Evolutionary conservation across 2,888 invertebrate genomes (phyloP).

Genomic region (Nymphalis c-album): DNA sequence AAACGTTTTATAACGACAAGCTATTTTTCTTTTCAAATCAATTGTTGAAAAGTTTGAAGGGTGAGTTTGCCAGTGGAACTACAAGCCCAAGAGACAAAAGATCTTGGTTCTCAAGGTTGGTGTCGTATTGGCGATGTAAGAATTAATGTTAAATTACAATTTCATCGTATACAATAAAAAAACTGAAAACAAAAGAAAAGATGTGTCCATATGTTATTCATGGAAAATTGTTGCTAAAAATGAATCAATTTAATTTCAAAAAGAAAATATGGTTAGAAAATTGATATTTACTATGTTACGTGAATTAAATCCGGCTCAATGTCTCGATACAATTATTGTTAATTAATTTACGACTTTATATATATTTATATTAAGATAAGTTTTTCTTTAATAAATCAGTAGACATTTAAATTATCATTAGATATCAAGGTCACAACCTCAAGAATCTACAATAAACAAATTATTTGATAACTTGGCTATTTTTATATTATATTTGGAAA

Average conservation of each 20-base stretch:
- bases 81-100: too few relatives aligned
- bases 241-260: background rate
- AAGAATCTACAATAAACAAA: slow-evolving; percentile 26
- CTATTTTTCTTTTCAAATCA: too few relatives aligned
- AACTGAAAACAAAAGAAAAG: too few relatives aligned
- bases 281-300: background rate
- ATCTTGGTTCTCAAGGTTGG: too few relatives aligned
- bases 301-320: background rate
- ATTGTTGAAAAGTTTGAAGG: too few relatives aligned
- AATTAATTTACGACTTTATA: slow-evolving; percentile 6
- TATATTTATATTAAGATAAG: background rate
- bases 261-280: background rate
- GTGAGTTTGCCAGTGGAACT: too few relatives aligned
- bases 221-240: too few relatives aligned
- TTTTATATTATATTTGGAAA: background rate
- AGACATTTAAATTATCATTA: slow-evolving; percentile 7
- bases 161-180: too few relatives aligned
- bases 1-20: too few relatives aligned
- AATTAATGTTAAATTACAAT: too few relatives aligned
- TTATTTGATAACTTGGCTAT: slow-evolving; percentile 32
- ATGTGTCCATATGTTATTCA: too few relatives aligned
- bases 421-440: slow-evolving; percentile 25
- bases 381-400: background rate
- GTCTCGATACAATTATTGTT: background rate
- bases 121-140: too few relatives aligned